These are phyloP conservation scores for Tetanocera ferruginea DNA, from an alignment of 2,888 invertebrate species.

Conservation along the genomic window DNA sequence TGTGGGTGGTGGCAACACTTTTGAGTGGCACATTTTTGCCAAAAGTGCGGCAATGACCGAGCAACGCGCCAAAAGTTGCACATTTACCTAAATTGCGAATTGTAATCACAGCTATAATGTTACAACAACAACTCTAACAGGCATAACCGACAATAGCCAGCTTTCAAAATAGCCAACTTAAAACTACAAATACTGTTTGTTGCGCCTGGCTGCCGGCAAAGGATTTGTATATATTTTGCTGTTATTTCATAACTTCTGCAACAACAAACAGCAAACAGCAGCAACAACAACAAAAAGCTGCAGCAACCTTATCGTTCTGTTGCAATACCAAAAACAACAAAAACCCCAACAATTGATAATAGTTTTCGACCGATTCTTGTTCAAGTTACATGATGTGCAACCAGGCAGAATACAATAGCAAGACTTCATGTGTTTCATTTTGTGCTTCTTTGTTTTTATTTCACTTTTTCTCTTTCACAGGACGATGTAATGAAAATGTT, in stretches of 20 bases:
- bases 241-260: not conserved
- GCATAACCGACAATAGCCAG: conserved; percentile 1
- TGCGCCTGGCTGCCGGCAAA: not conserved
- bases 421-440: not conserved
- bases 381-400: not conserved
- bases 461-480: not conserved
- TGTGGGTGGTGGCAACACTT: not conserved
- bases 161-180: not conserved
- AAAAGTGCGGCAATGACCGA: not conserved
- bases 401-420: not conserved
- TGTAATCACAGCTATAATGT: conserved; percentile 29
- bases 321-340: not conserved
- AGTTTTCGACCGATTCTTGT: conserved; percentile 11
- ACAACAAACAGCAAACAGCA: conserved; percentile 17
- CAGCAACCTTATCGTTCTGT: not conserved
- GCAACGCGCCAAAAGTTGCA: conserved; percentile 16
- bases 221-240: not conserved
- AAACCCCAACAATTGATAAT: conserved; percentile 6
- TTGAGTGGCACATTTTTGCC: no score
- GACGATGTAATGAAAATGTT: conserved; percentile 1
- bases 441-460: not conserved
- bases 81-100: conserved; percentile 11
- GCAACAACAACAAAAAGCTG: not conserved
- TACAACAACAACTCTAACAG: conserved; percentile 15
- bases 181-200: not conserved